Evolutionary conservation across 35 echinoderm and acorn worm genomes (phyloP), one percentile per base, ranked within the genome.

Genomic region (Stichopus chloronotus): DNA sequence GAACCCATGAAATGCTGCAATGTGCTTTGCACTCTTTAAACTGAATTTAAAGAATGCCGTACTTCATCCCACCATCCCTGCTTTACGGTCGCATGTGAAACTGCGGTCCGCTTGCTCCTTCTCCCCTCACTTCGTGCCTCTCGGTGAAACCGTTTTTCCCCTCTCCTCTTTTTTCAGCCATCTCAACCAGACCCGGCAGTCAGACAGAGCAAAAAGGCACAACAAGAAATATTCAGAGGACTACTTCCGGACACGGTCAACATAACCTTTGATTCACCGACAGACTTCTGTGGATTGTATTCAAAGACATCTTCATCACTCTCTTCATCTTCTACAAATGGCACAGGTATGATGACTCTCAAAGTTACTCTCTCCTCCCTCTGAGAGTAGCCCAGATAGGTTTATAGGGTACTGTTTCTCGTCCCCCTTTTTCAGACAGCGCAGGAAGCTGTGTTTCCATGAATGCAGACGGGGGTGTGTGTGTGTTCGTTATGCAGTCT

Each of bases 161-260:
- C 11, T 10, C 19, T 19, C 9, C 61, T 65, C 59, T 65, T 65
- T 65, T 21, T 74, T 58, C 52, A 82, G 25, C 78, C 53, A 92
- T 56, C 63, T 56, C 76, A 59, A 10, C 78, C 55, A 74, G 23
- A 59, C 23, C 77, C 23, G 17, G 6, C 14, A 80, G 59, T 23
- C 93, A 96, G 60, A 58, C 86, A 84, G 88, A 84, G 19, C 85
- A 98, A 55, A 79, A 92, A 78, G 93, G 58, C 87, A 8, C 94
- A 65, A 89, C 97, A 96, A 58, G 97, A 98, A 69, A 87, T 88
- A 52, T 88, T 98, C 52, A 92, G 95, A 76, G 97, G 91, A 8
- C 82, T 98, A 21, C 82, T 98, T 23, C 97, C 97, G 56, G 96
- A 98, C 84, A 94, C 43, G 8, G 88, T 98, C 76, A 98, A 98